Conservation (phyloP, 2,113 vertebrate genomes). For the Salvator merianae region DNA sequence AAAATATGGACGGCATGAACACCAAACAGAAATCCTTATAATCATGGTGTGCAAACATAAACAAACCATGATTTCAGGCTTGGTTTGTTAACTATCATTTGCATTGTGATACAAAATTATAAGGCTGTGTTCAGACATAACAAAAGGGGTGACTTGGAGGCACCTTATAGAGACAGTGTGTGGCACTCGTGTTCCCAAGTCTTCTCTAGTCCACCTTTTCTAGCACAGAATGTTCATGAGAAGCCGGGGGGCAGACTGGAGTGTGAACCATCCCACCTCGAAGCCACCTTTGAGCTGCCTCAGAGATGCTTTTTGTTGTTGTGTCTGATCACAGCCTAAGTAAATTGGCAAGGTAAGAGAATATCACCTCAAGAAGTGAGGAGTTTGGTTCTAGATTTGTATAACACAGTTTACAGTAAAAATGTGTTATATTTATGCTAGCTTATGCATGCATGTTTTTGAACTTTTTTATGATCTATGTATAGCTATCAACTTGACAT, state of each 20-base stretch:
- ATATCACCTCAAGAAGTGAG: not conserved
- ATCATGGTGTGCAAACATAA: not conserved
- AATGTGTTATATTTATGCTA: not conserved
- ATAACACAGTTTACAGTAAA: not conserved
- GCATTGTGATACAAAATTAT: no score
- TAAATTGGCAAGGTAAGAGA: not conserved
- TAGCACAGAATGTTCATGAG: no score
- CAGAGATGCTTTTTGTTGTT: no score
- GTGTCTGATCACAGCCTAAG: no score
- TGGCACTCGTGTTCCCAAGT: no score
- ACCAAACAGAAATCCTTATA: not conserved
- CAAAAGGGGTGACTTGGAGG: no score
- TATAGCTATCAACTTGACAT: not conserved
- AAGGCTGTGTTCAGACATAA: no score
- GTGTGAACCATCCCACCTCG: no score
- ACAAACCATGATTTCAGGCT: not conserved
- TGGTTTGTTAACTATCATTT: not conserved
- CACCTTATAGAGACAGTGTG: no score
- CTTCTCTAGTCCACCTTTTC: no score
- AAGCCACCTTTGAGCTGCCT: no score
- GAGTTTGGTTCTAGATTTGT: not conserved
- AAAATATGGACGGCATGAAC: not conserved
- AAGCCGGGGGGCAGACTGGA: no score
- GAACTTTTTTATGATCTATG: not conserved
- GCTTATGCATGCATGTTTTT: not conserved